phyloP scores from a whole-genome alignment of 2,888 invertebrate genomes.

The Pammene fasciana region DNA sequence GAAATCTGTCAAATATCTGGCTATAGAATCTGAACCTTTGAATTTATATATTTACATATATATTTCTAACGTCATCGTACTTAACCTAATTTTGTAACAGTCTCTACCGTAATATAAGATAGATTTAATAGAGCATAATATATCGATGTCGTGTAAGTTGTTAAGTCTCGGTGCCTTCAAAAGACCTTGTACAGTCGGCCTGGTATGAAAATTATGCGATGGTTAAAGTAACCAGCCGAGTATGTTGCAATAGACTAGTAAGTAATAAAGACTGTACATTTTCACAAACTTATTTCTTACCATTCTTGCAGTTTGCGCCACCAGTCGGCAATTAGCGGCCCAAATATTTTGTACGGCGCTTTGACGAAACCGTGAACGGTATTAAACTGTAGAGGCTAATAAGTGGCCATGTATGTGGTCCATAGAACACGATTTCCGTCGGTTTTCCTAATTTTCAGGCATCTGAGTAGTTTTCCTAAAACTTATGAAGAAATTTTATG shows the following conservation, averaged over 20 bases:
- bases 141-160: neutral
- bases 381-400: no score
- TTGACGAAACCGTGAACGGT: no score
- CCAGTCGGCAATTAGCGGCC: no score
- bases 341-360: no score
- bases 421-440: no score
- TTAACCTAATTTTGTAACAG: neutral
- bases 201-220: slow-evolving; percentile 10
- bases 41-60: neutral
- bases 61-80: no score
- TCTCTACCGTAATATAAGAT: neutral
- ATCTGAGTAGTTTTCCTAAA: no score
- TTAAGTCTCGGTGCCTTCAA: slow-evolving; percentile 7
- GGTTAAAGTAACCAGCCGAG: neutral
- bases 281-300: neutral
- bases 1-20: neutral
- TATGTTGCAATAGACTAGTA: neutral
- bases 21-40: neutral
- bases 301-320: neutral
- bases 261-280: neutral
- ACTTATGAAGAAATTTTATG: no score
- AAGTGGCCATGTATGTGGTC: no score
- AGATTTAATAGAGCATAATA: slow-evolving; percentile 11
- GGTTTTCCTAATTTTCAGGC: no score
- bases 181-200: slow-evolving; percentile 13